Percentiles rank a stretch among this genome's conserved stretches.
Conservation (phyloP, 2,797 vertebrate genomes). For the Periophthalmus magnuspinnatus region DNA sequence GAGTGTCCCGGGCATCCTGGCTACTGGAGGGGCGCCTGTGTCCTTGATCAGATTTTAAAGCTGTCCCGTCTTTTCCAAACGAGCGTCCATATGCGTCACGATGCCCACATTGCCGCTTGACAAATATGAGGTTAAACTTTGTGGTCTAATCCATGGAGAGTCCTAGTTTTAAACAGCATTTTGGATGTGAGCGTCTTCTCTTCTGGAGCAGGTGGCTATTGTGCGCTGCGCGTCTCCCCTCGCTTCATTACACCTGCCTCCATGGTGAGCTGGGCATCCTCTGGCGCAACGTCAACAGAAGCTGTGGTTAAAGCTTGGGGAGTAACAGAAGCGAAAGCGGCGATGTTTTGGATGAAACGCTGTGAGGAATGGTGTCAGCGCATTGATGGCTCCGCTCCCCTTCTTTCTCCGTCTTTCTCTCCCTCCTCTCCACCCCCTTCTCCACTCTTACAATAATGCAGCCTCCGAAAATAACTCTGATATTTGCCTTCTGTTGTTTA, state of each 20-base stretch:
- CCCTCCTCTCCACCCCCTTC: background rate
- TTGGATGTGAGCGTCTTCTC: slow-evolving; percentile 15
- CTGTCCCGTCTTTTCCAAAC: slow-evolving; percentile 25
- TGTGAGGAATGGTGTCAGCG: slow-evolving; percentile 11
- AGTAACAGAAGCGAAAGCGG: background rate
- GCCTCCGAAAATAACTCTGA: slow-evolving; percentile 19
- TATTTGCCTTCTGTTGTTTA: background rate
- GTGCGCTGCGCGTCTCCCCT: slow-evolving; percentile 52
- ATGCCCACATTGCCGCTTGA: slow-evolving; percentile 5
- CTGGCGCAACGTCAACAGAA: slow-evolving; percentile 9
- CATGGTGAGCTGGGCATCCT: slow-evolving; percentile 46
- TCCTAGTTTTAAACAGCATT: background rate
- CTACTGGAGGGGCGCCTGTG: slow-evolving; percentile 6
- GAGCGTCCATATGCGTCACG: slow-evolving; percentile 28
- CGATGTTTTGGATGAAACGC: slow-evolving; percentile 13
- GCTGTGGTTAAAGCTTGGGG: background rate
- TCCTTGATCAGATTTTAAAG: slow-evolving; percentile 25
- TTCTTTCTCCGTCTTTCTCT: background rate
- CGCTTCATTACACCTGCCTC: slow-evolving; percentile 58
- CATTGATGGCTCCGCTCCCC: slow-evolving; percentile 4
- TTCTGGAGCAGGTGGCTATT: slow-evolving; percentile 45
- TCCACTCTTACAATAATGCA: slow-evolving; percentile 18
- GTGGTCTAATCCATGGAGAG: slow-evolving; percentile 9
- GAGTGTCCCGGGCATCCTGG: slow-evolving; percentile 79
- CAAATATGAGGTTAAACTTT: slow-evolving; percentile 6